Evolutionary conservation across 2,797 vertebrate genomes (phyloP).

Genomic region (Eutrigla gurnardus): DNA sequence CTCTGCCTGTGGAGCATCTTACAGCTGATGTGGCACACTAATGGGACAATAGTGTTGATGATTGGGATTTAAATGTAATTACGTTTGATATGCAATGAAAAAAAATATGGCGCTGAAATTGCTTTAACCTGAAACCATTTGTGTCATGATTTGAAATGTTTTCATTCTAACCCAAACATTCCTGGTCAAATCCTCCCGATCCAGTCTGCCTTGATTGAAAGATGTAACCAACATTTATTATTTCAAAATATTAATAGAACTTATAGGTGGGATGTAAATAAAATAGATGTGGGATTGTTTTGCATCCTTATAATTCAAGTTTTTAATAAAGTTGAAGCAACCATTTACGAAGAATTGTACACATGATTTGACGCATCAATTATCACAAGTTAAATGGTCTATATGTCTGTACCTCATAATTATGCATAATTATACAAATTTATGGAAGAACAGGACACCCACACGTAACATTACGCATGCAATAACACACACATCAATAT

Average conservation of each 20-base stretch:
- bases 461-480: not conserved
- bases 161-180: not conserved
- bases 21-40: not conserved
- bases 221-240: not conserved
- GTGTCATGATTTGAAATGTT: not conserved
- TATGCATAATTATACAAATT: not conserved
- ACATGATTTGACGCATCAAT: not conserved
- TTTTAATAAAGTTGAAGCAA: not conserved
- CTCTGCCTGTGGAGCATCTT: not conserved
- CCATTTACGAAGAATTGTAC: not conserved
- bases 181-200: not conserved
- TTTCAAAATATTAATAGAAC: not conserved
- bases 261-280: not conserved
- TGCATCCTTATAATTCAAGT: not conserved
- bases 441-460: not conserved
- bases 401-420: not conserved
- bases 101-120: not conserved
- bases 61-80: not conserved
- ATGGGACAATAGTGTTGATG: not conserved
- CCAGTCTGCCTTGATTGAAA: too few species aligned
- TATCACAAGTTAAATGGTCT: not conserved
- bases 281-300: not conserved
- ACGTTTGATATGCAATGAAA: not conserved
- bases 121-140: not conserved
- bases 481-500: not conserved